phyloP scores from a whole-genome alignment of 2,113 vertebrate genomes.

The Strix aluco region DNA sequence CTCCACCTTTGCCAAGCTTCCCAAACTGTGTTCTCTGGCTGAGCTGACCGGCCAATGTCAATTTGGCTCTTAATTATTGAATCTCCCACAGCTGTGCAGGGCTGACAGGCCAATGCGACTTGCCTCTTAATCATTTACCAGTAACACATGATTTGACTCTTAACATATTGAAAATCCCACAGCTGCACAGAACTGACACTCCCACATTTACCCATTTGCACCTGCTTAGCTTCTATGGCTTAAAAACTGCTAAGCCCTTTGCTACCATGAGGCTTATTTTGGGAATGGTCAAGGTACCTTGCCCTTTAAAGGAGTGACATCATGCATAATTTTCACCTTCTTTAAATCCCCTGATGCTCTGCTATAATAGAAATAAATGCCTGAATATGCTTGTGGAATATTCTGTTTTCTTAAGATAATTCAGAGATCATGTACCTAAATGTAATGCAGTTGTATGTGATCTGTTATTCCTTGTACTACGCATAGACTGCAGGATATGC shows the following conservation, averaged over 20 bases:
- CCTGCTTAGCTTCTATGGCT: not conserved
- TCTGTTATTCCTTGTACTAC: not conserved
- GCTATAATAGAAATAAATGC: not conserved
- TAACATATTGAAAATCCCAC: no score
- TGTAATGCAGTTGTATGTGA: fast-evolving
- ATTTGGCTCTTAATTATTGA: no score
- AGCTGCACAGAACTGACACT: no score
- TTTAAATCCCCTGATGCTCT: not conserved
- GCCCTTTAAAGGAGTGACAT: not conserved
- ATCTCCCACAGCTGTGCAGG: no score
- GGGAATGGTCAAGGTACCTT: not conserved
- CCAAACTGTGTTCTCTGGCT: no score
- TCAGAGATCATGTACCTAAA: not conserved
- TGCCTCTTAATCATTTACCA: no score
- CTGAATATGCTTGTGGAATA: not conserved
- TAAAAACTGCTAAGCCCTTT: not conserved
- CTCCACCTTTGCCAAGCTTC: no score
- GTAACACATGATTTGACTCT: no score
- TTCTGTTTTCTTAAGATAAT: not conserved
- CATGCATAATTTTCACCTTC: not conserved
- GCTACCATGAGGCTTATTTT: not conserved
- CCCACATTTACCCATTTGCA: not conserved
- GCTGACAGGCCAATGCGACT: no score
- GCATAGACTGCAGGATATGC: not conserved
- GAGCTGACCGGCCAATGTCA: no score